These are phyloP conservation scores for Sapayoa aenigma DNA, from an alignment of 2,113 vertebrate genomes.

Conservation along the genomic window DNA sequence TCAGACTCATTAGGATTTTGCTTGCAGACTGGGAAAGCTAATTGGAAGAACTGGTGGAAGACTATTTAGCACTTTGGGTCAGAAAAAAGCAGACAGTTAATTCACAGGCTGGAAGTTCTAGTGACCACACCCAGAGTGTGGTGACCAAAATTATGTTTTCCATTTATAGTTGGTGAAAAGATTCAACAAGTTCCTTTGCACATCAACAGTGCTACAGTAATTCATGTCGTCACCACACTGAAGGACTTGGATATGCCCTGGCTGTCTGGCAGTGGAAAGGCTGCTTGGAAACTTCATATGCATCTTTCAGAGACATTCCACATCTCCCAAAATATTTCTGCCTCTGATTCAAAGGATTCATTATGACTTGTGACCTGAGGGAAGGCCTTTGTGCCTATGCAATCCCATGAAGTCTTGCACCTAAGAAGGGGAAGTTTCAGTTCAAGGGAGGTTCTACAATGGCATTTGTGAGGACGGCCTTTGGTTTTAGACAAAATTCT, in stretches of 20 bases:
- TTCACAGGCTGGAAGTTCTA: neutral
- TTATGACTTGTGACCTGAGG: neutral
- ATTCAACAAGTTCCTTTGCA: neutral
- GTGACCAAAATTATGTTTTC: neutral
- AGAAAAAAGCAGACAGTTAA: neutral
- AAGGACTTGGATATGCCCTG: neutral
- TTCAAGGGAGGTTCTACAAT: neutral
- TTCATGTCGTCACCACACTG: neutral
- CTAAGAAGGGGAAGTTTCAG: neutral
- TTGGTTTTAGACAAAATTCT: neutral
- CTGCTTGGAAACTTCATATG: neutral
- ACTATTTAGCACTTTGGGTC: neutral
- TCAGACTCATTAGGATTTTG: neutral
- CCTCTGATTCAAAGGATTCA: neutral
- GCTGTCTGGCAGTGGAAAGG: neutral
- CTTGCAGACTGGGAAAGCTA: neutral
- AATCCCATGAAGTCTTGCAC: neutral
- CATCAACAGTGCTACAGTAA: neutral
- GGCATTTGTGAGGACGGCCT: neutral
- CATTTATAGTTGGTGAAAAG: neutral
- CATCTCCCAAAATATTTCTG: neutral
- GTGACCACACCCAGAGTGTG: neutral
- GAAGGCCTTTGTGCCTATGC: neutral
- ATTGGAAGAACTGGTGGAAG: neutral
- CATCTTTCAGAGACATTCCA: neutral